phyloP scores from a whole-genome alignment of 2,888 invertebrate species.

The Apamea crenata region DNA sequence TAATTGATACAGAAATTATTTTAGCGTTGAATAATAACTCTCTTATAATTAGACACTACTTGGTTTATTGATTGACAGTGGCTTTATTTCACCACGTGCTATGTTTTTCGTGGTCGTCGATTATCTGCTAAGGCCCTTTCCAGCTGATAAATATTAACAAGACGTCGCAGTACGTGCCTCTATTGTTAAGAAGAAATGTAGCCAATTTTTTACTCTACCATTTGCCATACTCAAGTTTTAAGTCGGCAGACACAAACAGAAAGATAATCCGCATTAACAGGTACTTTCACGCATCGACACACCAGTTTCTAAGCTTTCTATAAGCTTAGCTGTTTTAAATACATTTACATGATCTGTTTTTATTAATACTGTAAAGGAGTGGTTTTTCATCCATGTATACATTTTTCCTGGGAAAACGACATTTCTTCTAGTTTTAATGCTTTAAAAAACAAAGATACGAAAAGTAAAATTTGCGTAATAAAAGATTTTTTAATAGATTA shows the following conservation, averaged over 20 bases:
- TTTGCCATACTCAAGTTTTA: slow-evolving; percentile 68
- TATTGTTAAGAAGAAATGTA: slow-evolving; percentile 60
- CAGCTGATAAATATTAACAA: slow-evolving; percentile 78
- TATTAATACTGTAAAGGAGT: slow-evolving; percentile 16
- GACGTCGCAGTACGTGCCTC: slow-evolving; percentile 74
- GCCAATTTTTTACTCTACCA: slow-evolving; percentile 59
- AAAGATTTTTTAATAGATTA: background rate
- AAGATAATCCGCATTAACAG: slow-evolving; percentile 69
- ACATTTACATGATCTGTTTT: slow-evolving; percentile 10
- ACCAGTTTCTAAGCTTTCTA: slow-evolving; percentile 24
- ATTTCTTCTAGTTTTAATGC: background rate
- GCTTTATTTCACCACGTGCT: slow-evolving; percentile 34
- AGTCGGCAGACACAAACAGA: slow-evolving; percentile 60
- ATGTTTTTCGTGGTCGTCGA: slow-evolving; percentile 61
- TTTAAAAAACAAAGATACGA: background rate
- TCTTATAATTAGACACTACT: background rate
- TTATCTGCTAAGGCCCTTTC: slow-evolving; percentile 54
- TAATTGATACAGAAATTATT: background rate
- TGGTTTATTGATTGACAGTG: slow-evolving; percentile 28
- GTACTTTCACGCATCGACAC: slow-evolving; percentile 58
- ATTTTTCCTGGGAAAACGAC: background rate
- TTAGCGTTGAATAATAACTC: background rate
- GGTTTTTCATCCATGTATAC: background rate
- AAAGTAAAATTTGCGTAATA: background rate
- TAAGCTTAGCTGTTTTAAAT: slow-evolving; percentile 27